A percentile compares a stretch with the other conserved stretches of the same genome.
These are phyloP conservation scores for Melopsittacus undulatus DNA, from an alignment of 2,797 vertebrate species.

Conservation along the genomic window DNA sequence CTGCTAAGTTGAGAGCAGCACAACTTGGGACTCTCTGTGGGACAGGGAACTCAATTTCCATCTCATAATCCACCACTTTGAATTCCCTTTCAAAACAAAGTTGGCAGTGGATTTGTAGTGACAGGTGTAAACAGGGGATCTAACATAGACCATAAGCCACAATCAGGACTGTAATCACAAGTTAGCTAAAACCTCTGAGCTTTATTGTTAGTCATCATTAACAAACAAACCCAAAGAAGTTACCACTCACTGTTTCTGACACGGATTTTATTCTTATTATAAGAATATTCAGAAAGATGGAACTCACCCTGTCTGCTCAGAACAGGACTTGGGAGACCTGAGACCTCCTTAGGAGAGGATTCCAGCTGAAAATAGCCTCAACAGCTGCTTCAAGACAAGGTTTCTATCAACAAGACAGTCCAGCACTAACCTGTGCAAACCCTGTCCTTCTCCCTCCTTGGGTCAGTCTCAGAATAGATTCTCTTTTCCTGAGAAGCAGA, in stretches of 20 bases:
- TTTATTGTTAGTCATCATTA: neutral
- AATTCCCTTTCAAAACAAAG: neutral
- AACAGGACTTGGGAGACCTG: neutral
- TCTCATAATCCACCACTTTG: neutral
- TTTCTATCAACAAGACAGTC: neutral
- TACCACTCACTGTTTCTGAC: neutral
- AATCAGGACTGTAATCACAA: neutral
- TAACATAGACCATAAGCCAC: neutral
- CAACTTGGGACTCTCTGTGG: neutral
- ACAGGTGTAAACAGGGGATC: neutral
- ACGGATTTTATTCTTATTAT: neutral
- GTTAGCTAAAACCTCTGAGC: neutral
- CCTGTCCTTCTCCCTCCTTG: neutral
- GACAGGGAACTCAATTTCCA: neutral
- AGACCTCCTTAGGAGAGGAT: neutral
- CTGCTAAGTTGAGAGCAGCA: neutral
- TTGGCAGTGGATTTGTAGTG: neutral
- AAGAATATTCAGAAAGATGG: neutral
- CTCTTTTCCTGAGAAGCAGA: neutral
- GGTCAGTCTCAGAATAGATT: neutral
- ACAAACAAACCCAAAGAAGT: neutral
- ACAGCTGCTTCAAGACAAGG: neutral
- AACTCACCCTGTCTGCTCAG: neutral
- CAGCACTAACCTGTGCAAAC: neutral
- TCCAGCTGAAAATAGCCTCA: neutral